These are phyloP conservation scores for Octopus sinensis DNA, from an alignment of 1,140 invertebrate species.

Conservation along the genomic window DNA sequence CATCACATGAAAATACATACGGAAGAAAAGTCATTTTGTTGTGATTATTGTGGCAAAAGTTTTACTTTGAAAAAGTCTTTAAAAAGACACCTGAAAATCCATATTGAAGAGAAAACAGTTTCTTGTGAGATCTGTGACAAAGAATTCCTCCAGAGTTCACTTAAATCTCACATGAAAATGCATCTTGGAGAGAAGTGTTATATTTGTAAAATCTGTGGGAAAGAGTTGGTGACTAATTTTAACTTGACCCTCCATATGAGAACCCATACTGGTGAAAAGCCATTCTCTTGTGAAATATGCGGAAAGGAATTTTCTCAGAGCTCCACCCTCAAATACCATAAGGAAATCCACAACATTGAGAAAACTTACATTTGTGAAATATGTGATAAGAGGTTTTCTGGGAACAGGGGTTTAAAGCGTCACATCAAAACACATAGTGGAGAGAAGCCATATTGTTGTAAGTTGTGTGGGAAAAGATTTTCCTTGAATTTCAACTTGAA, in stretches of 20 bases:
- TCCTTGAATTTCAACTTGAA: neutral
- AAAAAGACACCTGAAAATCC: neutral
- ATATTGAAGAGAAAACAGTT: neutral
- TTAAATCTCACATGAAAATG: no score
- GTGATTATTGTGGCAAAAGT: slow-evolving; percentile 20
- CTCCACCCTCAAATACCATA: neutral
- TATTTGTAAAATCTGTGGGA: no score
- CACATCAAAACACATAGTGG: neutral
- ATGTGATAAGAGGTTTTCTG: neutral
- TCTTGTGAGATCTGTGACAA: no score
- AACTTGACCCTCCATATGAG: no score
- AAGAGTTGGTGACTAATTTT: no score
- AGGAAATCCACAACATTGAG: neutral
- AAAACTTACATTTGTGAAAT: neutral
- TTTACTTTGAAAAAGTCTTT: neutral
- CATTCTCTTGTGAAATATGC: neutral
- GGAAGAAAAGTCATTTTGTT: slow-evolving; percentile 16
- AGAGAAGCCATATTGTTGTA: neutral
- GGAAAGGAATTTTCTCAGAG: neutral
- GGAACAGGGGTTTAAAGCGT: neutral
- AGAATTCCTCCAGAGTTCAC: no score
- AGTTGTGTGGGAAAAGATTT: neutral
- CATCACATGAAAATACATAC: slow-evolving; percentile 23
- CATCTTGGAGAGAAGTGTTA: no score
- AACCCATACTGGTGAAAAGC: no score